Evolutionary conservation across 1,140 invertebrate genomes (phyloP).

Genomic region (Solenopsis fugax): DNA sequence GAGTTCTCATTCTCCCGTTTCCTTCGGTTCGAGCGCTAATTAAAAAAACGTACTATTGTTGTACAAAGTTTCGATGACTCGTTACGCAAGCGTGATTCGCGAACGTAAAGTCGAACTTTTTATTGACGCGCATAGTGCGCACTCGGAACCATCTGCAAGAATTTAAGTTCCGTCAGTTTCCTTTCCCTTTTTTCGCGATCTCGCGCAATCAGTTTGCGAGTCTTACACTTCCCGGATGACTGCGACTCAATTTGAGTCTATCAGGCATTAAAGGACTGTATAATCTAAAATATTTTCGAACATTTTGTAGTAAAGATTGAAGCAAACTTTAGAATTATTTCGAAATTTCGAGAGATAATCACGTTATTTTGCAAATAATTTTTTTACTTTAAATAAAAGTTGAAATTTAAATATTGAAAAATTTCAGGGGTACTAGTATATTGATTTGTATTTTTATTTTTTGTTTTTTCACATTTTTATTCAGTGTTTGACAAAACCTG

Average conservation of each 20-base stretch:
- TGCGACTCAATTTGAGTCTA: neutral
- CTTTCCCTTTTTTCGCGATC: neutral
- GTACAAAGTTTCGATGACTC: slow-evolving; percentile 35
- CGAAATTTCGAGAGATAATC: neutral
- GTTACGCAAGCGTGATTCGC: slow-evolving; percentile 2
- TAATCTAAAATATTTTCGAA: neutral
- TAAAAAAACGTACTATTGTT: slow-evolving; percentile 37
- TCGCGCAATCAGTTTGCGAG: slow-evolving; percentile 22
- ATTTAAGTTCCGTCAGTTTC: slow-evolving; percentile 11
- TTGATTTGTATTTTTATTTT: neutral
- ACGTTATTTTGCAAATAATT: neutral
- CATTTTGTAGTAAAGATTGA: slow-evolving; percentile 8
- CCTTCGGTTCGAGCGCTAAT: slow-evolving; percentile 18
- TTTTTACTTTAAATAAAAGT: slow-evolving; percentile 1
- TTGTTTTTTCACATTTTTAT: neutral
- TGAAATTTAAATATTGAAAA: neutral
- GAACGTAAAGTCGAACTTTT: slow-evolving; percentile 26
- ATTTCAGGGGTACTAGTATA: neutral
- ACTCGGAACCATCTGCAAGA: neutral
- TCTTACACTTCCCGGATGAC: slow-evolving; percentile 9
- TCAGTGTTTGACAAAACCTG: too few species aligned
- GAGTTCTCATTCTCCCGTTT: slow-evolving; percentile 44
- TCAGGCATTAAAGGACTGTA: neutral
- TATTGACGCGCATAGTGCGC: neutral
- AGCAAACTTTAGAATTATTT: neutral